Base-by-base conservation (phyloP, 2,797 vertebrate genomes). In the Falco naumanni region DNA sequence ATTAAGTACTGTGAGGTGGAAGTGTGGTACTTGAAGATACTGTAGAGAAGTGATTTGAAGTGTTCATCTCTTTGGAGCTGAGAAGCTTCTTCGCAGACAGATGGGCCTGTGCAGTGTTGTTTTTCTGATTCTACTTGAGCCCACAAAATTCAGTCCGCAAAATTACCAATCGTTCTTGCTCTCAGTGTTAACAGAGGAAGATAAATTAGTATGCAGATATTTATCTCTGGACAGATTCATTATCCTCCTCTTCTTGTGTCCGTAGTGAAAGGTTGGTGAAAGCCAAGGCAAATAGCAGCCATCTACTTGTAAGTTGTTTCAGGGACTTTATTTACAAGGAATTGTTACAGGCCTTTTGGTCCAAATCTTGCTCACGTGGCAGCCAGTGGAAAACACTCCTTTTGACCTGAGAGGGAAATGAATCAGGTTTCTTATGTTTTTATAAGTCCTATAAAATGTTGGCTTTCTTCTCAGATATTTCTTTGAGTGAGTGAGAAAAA, bases 401-500 rank as follows among this genome's bases (percentile, higher is more conserved):
- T 83, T 80, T 90, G 75, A 77, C 74, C 89, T 48, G 28, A 87
- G 81, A 63, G 76, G 81, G 34, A 91, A 94, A 85, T 3, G 18
- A 89, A 26, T 91, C 87, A 84, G 31, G 22, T 31, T 87, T 59
- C 60, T 81, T 34, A 20, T 84, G 29, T 69, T 91, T 96, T 91
- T 86, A 10, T 51, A 86, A 69, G 22, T 64, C 69, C 43, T 59
- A 25, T 39, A 63, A 92, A 91, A 70, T 41, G 19, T 31, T 91
- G 57, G 18, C 33, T 84, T 95, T 92, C 45, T 47, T 68, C 25
- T 78, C 48, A 45, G 53, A 16, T 81, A 77, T 80, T 88, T 84
- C 41, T 25, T 87, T 37, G 66, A 95, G 64, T 5, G 6, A 82
- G 75, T 59, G 75, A 93, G 82, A 87, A 92, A 92, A 91, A 95